phyloP scores from a whole-genome alignment of 2,113 vertebrate genomes.

The Gnathonemus echidnorhynchus region DNA sequence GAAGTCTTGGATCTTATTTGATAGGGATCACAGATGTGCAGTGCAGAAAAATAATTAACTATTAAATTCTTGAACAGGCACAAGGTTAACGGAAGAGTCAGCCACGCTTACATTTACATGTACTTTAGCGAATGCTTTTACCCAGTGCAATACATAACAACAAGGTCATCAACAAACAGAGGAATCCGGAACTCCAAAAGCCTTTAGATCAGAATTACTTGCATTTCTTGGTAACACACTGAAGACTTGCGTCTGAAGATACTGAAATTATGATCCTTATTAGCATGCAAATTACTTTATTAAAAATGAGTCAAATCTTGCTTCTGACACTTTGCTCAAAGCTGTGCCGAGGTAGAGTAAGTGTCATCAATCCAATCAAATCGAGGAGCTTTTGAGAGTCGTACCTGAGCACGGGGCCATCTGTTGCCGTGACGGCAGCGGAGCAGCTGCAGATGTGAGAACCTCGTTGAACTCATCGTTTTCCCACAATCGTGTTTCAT shows the following conservation, averaged over 20 bases:
- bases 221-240: not conserved
- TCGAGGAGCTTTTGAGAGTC: not conserved
- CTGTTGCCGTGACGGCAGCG: not conserved
- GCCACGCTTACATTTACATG: not conserved
- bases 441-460: not conserved
- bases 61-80: not conserved
- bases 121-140: not conserved
- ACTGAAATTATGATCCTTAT: not conserved
- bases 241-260: not conserved
- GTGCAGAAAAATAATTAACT: not conserved
- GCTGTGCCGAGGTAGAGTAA: not conserved
- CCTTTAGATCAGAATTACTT: not conserved
- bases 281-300: constrained; percentile 7
- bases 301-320: not conserved
- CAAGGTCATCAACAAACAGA: not conserved
- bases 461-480: not conserved
- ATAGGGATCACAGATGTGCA: not conserved
- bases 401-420: not conserved
- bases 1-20: not conserved
- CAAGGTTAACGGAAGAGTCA: not conserved
- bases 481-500: not conserved
- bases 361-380: not conserved
- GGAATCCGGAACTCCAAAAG: not conserved
- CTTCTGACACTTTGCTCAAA: not conserved
- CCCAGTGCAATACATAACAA: not conserved